Percentiles rank a stretch among this genome's conserved stretches.
Conservation (phyloP, 2,797 vertebrate species). For the Gastrophryne carolinensis region DNA sequence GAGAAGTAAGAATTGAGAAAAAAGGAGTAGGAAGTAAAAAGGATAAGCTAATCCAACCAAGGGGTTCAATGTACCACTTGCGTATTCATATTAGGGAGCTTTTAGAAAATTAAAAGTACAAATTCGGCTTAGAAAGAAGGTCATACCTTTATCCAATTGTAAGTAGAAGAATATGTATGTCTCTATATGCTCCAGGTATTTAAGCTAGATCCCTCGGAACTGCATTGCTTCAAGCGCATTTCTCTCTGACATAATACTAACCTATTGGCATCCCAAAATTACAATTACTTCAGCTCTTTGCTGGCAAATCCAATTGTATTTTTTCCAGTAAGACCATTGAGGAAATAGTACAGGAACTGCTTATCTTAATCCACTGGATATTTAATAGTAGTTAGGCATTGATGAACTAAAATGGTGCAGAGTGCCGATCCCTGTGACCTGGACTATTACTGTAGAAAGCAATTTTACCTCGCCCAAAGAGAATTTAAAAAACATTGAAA, state of each 20-base stretch:
- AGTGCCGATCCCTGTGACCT: conserved; percentile 10
- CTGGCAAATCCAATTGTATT: conserved; percentile 23
- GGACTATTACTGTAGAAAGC: neutral
- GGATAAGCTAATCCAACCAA: no score
- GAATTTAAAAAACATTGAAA: conserved; percentile 20
- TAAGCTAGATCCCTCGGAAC: conserved; percentile 11
- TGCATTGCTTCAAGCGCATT: conserved; percentile 3
- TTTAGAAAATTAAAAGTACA: no score
- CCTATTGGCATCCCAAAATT: conserved; percentile 15
- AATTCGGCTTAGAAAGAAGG: no score
- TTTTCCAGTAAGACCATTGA: conserved; percentile 29
- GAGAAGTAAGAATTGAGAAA: no score
- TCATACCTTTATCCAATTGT: no score
- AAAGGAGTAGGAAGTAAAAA: no score
- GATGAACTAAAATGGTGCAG: conserved; percentile 14
- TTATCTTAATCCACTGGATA: conserved; percentile 14
- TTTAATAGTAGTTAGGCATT: conserved; percentile 16
- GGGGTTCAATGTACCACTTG: no score
- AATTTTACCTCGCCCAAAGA: neutral
- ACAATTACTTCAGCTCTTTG: conserved; percentile 4
- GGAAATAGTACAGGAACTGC: conserved; percentile 26
- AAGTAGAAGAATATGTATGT: no score
- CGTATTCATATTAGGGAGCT: no score
- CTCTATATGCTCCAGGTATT: no score
- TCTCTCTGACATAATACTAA: neutral